A percentile compares a stretch with the other conserved stretches of the same genome.
These are phyloP conservation scores for Lepus europaeus DNA, from an alignment of 2,113 vertebrate genomes.

Conservation along the genomic window DNA sequence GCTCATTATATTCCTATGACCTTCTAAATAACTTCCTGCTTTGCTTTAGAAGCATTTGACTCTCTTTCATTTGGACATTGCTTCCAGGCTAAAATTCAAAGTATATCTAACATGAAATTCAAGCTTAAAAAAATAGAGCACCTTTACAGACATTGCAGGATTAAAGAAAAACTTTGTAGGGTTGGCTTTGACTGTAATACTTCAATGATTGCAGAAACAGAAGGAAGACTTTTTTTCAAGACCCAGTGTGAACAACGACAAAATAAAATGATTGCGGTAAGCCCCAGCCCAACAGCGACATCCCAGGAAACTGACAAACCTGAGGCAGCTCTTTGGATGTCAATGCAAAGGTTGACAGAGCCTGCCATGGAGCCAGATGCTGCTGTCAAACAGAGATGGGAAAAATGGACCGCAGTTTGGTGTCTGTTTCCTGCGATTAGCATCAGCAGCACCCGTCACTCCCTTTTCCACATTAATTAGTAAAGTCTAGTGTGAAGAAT, in stretches of 20 bases:
- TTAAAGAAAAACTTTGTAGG: not conserved
- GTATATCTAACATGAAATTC: not conserved
- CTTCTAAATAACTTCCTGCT: not conserved
- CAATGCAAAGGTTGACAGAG: slow-evolving; percentile 61
- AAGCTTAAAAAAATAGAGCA: slow-evolving; percentile 18
- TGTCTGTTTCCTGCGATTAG: slow-evolving; percentile 71
- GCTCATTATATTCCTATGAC: accelerated
- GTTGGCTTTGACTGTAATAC: not conserved
- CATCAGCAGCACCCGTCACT: slow-evolving; percentile 38
- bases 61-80: not conserved
- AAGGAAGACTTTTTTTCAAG: not conserved
- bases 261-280: slow-evolving; percentile 42
- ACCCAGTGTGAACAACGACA: not conserved
- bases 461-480: slow-evolving; percentile 82
- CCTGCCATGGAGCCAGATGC: slow-evolving; percentile 76
- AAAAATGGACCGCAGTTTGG: slow-evolving; percentile 53
- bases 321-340: not conserved
- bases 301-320: slow-evolving; percentile 67
- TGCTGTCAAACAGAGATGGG: slow-evolving; percentile 69
- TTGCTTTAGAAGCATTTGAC: slow-evolving; percentile 11
- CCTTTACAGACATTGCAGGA: not conserved
- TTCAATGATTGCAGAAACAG: not conserved
- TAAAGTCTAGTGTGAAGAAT: slow-evolving; percentile 78
- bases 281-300: not conserved
- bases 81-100: slow-evolving; percentile 7